phyloP scores from a whole-genome alignment of 1,140 invertebrate genomes.

The Dendroctonus valens region DNA sequence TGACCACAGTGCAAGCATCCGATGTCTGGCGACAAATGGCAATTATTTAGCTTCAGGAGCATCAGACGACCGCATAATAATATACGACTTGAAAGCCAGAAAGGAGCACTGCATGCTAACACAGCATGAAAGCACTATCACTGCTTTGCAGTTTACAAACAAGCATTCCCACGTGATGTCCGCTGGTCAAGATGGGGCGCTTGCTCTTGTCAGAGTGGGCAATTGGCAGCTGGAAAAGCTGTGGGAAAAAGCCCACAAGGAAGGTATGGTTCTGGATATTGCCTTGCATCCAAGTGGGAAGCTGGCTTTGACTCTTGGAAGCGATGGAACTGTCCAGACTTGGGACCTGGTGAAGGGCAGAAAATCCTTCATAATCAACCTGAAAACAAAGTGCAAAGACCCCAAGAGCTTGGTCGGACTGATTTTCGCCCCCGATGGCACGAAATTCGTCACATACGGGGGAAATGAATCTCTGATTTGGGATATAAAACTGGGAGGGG shows the following conservation, averaged over 20 bases:
- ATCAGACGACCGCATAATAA: constrained; percentile 83
- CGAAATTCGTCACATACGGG: constrained; percentile 72
- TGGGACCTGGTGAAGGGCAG: constrained; percentile 94
- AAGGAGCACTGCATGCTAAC: constrained; percentile 76
- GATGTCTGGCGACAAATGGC: constrained; percentile 66
- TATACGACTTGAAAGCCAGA: constrained; percentile 79
- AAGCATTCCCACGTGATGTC: constrained; percentile 76
- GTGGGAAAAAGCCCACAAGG: constrained; percentile 70
- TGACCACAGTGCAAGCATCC: constrained; percentile 77
- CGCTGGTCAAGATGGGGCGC: constrained; percentile 78
- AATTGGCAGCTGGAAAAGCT: constrained; percentile 83
- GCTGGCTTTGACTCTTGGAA: constrained; percentile 81
- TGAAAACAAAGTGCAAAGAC: constrained; percentile 63
- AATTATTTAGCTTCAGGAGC: constrained; percentile 82
- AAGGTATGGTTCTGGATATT: constrained; percentile 63
- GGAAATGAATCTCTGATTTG: too few relatives aligned
- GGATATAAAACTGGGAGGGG: too few relatives aligned
- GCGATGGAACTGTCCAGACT: constrained; percentile 79
- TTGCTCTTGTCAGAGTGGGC: constrained; percentile 76
- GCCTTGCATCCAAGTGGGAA: constrained; percentile 87
- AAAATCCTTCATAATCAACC: constrained; percentile 83
- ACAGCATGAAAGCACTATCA: constrained; percentile 82
- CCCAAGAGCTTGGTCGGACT: constrained; percentile 56
- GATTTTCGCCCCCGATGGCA: constrained; percentile 67
- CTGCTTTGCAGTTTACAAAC: constrained; percentile 71